Conservation (phyloP, 2,113 vertebrate genomes). For the Trinectes maculatus region DNA sequence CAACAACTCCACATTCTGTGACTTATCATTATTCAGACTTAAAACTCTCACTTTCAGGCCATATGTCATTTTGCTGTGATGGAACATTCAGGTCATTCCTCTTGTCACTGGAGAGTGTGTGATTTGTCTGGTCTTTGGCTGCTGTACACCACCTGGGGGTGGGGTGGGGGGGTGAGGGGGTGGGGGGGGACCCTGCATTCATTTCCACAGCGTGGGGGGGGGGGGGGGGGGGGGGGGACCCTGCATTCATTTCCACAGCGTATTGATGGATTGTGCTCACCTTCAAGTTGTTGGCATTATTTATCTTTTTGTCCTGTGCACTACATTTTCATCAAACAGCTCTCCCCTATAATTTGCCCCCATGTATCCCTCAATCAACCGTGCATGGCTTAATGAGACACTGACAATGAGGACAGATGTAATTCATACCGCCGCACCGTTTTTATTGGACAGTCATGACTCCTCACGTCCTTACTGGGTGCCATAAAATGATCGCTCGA, state of each 20-base stretch:
- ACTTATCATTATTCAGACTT: constrained; percentile 59
- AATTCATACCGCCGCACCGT: constrained; percentile 59
- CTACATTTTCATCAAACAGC: constrained; percentile 66
- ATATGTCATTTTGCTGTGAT: constrained; percentile 54
- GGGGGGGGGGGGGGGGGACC: background rate
- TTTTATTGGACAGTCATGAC: constrained; percentile 59
- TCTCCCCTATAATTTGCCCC: constrained; percentile 57
- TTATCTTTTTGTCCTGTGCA: constrained; percentile 62
- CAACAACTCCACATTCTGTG: constrained; percentile 39
- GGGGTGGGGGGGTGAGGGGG: too few relatives aligned
- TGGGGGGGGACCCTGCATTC: constrained; percentile 35
- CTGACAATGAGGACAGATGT: constrained; percentile 70
- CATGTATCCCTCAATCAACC: constrained; percentile 63
- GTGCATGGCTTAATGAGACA: constrained; percentile 70
- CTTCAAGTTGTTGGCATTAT: constrained; percentile 69
- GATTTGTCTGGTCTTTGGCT: constrained; percentile 58
- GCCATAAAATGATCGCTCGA: constrained; percentile 56
- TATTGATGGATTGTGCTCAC: constrained; percentile 71
- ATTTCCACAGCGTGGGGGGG: constrained; percentile 36
- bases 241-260: constrained; percentile 54
- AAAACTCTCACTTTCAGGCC: constrained; percentile 54
- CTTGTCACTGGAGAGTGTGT: constrained; percentile 43
- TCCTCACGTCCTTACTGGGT: constrained; percentile 50
- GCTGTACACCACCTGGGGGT: constrained; percentile 41
- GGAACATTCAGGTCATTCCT: constrained; percentile 62